Conservation (phyloP, 2,888 invertebrate genomes). For the Drosophila pseudotakahashii region DNA sequence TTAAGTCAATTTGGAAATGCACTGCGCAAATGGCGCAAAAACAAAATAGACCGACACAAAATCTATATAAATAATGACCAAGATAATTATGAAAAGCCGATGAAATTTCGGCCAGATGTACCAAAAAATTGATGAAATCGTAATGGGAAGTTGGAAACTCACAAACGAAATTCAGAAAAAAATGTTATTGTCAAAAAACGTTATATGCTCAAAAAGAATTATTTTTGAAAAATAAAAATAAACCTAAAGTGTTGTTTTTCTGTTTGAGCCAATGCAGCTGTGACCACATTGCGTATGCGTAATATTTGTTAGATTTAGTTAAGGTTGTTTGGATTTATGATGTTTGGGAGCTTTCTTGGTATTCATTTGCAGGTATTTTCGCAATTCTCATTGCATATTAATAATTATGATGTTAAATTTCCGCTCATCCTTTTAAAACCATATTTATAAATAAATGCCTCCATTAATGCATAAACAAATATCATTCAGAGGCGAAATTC, state of each 20-base stretch:
- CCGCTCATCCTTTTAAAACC: too few species aligned
- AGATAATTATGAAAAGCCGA: constrained; percentile 39
- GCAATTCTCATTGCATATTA: too few species aligned
- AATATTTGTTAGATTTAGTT: constrained; percentile 21
- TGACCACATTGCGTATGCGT: constrained; percentile 46
- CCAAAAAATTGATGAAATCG: constrained; percentile 31
- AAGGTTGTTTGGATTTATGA: not conserved
- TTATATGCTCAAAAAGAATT: not conserved
- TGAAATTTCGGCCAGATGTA: constrained; percentile 22
- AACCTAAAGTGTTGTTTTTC: constrained; percentile 4
- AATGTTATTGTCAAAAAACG: not conserved
- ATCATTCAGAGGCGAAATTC: not conserved
- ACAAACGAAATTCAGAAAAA: not conserved
- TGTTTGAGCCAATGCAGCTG: constrained; percentile 17
- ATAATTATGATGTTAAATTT: too few species aligned
- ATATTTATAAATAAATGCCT: constrained; percentile 13
- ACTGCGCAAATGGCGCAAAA: constrained; percentile 62
- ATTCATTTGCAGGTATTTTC: not conserved
- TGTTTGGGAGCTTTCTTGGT: not conserved
- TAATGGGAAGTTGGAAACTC: constrained; percentile 2
- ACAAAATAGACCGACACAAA: constrained; percentile 31
- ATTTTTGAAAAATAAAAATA: not conserved
- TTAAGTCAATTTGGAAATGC: constrained; percentile 65
- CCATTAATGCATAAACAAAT: constrained; percentile 9
- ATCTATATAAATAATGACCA: constrained; percentile 51